Evolutionary conservation across 1,140 invertebrate species (phyloP).

Genomic region (Heliconius hewitsoni): DNA sequence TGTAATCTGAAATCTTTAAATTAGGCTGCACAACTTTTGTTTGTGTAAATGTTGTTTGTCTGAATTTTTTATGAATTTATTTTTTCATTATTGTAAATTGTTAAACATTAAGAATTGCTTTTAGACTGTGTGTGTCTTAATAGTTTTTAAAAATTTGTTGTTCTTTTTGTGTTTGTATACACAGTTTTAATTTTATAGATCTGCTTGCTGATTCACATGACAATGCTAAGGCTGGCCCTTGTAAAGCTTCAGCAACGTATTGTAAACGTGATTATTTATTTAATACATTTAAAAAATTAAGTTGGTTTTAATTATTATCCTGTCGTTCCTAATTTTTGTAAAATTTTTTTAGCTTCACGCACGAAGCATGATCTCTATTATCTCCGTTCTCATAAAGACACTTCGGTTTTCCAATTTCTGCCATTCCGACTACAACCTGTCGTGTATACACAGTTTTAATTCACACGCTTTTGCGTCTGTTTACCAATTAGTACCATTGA

Average conservation of each 20-base stretch:
- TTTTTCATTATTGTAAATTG: background rate
- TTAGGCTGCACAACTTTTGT: background rate
- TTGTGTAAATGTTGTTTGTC: constrained; percentile 1
- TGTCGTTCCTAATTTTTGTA: background rate
- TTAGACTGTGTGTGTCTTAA: background rate
- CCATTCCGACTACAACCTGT: too few species aligned
- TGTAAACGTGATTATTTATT: constrained; percentile 75
- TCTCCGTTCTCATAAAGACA: too few species aligned
- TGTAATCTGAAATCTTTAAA: background rate
- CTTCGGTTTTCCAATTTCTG: too few species aligned
- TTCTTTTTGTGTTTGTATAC: constrained; percentile 5
- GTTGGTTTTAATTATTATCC: constrained; percentile 22
- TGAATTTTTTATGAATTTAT: background rate
- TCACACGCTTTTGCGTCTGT: too few species aligned
- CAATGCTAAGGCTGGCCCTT: constrained; percentile 61
- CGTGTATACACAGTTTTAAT: too few species aligned
- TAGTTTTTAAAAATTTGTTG: background rate
- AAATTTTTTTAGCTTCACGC: background rate
- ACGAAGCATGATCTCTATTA: too few species aligned
- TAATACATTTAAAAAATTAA: constrained; percentile 46
- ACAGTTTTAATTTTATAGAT: constrained; percentile 41
- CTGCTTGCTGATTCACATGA: constrained; percentile 52
- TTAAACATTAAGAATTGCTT: background rate
- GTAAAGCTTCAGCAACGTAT: constrained; percentile 63
- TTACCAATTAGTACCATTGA: too few species aligned